These are phyloP conservation scores for Acanthis flammea DNA, from an alignment of 2,797 vertebrate genomes.

Conservation along the genomic window DNA sequence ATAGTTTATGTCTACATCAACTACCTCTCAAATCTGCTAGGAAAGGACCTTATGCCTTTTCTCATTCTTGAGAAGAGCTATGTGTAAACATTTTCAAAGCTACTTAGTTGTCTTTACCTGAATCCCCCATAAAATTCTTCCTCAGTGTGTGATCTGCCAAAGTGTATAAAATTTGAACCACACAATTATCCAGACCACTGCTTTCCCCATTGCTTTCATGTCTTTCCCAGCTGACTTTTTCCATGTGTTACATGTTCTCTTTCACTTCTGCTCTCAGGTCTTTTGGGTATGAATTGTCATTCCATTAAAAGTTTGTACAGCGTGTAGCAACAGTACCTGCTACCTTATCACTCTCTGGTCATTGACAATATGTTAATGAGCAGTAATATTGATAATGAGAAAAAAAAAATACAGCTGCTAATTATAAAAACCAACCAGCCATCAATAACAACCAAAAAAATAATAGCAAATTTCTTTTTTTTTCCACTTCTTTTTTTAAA, in stretches of 20 bases:
- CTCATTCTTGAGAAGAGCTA: neutral
- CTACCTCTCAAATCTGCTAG: neutral
- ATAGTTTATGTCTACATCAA: neutral
- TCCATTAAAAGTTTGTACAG: neutral
- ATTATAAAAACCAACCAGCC: neutral
- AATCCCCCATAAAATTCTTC: neutral
- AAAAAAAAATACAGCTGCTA: neutral
- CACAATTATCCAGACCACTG: neutral
- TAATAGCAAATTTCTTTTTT: neutral
- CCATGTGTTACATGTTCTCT: neutral
- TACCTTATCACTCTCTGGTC: neutral
- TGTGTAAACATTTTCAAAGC: neutral
- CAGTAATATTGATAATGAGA: neutral
- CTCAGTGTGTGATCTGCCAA: neutral
- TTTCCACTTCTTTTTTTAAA: neutral
- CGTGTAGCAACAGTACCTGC: accelerated
- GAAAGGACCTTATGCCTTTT: neutral
- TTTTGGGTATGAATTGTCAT: neutral
- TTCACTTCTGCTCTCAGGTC: neutral
- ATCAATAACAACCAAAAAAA: neutral
- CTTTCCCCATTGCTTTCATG: neutral
- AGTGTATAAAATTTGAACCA: neutral
- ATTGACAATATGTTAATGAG: neutral
- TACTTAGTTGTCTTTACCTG: neutral
- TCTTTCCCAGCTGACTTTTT: neutral